Percentiles rank a stretch among this genome's conserved stretches.
Conservation (phyloP, 2,888 invertebrate genomes). For the Dasypolia templi region DNA sequence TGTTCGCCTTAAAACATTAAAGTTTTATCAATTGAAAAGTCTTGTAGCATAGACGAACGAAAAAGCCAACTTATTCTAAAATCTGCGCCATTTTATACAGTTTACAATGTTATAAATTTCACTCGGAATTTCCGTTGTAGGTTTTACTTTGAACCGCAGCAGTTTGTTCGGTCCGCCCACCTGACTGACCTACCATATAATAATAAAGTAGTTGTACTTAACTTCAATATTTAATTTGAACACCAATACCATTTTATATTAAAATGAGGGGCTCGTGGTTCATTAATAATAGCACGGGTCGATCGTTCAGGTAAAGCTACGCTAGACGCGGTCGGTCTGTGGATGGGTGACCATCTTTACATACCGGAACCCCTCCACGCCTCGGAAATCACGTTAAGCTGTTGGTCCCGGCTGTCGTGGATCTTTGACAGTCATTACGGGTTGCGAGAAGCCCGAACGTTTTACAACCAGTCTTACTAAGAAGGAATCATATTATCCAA, state of each 20-base stretch:
- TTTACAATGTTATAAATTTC: conserved; percentile 25
- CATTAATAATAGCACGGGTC: no score
- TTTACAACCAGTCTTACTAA: no score
- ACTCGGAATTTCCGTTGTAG: conserved; percentile 20
- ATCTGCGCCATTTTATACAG: conserved; percentile 31
- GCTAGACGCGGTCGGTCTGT: no score
- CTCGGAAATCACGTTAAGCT: no score
- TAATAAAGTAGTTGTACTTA: conserved; percentile 44
- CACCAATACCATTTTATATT: conserved; percentile 2
- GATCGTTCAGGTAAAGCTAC: no score
- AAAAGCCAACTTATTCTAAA: conserved; percentile 11
- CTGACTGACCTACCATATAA: conserved; percentile 27
- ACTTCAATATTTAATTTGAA: conserved; percentile 25
- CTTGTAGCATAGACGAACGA: not conserved
- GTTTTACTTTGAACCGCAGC: conserved; percentile 41
- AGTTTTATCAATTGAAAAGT: conserved; percentile 1
- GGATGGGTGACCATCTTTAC: no score
- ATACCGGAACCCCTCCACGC: no score
- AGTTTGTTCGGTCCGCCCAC: conserved; percentile 31
- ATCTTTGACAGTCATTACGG: no score
- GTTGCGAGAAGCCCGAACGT: no score
- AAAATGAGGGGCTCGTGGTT: no score
- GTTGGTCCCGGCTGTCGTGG: no score
- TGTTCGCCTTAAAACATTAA: not conserved
- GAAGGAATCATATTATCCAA: no score